Evolutionary conservation across 2,113 vertebrate species (phyloP).

Genomic region (Epinephelus fuscoguttatus): DNA sequence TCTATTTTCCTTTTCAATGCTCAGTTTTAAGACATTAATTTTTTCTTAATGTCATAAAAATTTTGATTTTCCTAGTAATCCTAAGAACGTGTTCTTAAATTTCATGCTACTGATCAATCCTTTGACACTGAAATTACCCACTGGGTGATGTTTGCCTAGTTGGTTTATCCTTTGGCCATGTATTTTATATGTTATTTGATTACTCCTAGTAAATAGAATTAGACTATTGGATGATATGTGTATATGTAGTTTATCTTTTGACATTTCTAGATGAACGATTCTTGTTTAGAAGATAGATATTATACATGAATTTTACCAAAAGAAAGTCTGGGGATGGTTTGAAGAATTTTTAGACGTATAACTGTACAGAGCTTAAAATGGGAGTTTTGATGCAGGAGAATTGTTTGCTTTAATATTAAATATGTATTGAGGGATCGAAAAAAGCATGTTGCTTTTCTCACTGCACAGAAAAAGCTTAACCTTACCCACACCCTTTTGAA

Average conservation of each 20-base stretch:
- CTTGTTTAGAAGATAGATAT: neutral
- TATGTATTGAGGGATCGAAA: slow-evolving; percentile 9
- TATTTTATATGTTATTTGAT: neutral
- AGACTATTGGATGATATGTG: neutral
- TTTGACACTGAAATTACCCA: neutral
- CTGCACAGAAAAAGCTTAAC: slow-evolving; percentile 44
- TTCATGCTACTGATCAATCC: neutral
- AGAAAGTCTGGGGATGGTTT: too few relatives aligned
- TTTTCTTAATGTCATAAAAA: neutral
- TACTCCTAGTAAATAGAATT: too few relatives aligned
- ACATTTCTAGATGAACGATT: neutral
- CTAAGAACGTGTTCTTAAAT: neutral
- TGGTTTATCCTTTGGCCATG: neutral
- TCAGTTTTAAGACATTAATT: too few relatives aligned
- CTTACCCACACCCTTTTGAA: slow-evolving; percentile 37
- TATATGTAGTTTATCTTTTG: neutral
- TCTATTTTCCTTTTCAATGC: too few relatives aligned
- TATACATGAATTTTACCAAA: too few relatives aligned
- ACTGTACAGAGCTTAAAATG: neutral
- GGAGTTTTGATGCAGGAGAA: slow-evolving; percentile 2
- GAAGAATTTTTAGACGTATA: neutral
- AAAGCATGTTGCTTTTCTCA: slow-evolving; percentile 31
- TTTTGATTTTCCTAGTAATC: neutral
- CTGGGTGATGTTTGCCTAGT: neutral
- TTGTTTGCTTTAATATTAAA: slow-evolving; percentile 8